Evolutionary conservation across 2,797 vertebrate species (phyloP), one percentile per base, ranked within the genome.

Genomic region (Coregonus sp.): DNA sequence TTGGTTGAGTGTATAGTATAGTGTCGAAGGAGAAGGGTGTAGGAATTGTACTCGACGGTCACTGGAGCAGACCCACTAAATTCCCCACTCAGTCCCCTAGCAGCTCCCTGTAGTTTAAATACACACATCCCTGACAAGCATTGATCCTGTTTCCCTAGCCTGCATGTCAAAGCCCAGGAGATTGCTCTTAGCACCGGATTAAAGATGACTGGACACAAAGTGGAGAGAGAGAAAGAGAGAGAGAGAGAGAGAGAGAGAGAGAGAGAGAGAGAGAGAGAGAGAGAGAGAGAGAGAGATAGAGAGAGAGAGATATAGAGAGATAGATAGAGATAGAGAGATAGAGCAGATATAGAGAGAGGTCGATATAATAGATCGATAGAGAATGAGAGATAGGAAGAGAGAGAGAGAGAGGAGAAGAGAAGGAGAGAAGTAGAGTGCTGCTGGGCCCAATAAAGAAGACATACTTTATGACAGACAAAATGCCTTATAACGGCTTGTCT

Each of bases 391-490:
- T n/a, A n/a, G n/a, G n/a, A n/a, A n/a, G n/a, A 68, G 66, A 33
- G 66, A 68, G 66, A 33, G 29, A 68, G 29, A 33, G 66, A 68
- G 67, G 66, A 69, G 67, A 16, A n/a, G 50, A 18, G 14, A 29
- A 51, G n/a, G 5, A 29, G 18, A 12, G n/a, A n/a, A n/a, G n/a
- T n/a, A n/a, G 70, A 2, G 20, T 2, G 51, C 69, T 65, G 76
- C 76, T 80, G 37, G 72, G 67, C 79, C 88, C 90, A 94, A 91
- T 94, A 94, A 94, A 94, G 81, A 77, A 85, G 86, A 84, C 86
- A 89, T 91, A 88, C 88, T 95, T 94, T 94, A 94, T 93, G 93
- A 93, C 89, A 88, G 89, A 86, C 85, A 79, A 84, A 90, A 93
- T 80, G 85, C 84, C 88, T 86, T 84, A 86, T 89, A 89, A 85